Conservation (phyloP, 2,797 vertebrate genomes). For the Halcyon leucocephala region DNA sequence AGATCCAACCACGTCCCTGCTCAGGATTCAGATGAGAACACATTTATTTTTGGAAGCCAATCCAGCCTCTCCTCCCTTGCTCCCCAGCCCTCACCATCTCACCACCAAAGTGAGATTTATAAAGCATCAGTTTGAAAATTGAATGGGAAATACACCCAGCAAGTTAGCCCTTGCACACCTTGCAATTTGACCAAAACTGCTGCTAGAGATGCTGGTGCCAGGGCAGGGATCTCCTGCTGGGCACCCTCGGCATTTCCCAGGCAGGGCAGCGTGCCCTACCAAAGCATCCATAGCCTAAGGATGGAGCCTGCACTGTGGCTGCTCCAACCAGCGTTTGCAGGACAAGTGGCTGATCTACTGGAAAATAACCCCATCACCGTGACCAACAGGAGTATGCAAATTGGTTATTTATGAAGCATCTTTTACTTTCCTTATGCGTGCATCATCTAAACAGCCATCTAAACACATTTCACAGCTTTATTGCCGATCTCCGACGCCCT, state of each 20-base stretch:
- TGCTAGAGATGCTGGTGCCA: constrained; percentile 39
- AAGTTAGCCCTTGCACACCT: not conserved
- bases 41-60: not conserved
- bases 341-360: not conserved
- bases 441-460: constrained; percentile 11
- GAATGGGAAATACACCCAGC: constrained; percentile 1
- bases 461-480: constrained; percentile 10
- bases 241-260: not conserved
- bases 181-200: not conserved
- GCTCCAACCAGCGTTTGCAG: not conserved
- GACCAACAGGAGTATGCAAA: not conserved
- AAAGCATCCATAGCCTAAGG: not conserved
- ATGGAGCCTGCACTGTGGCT: not conserved
- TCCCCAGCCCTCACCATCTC: accelerated
- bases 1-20: not conserved
- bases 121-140: constrained; percentile 39
- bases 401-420: constrained; percentile 17
- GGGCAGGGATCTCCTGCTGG: not conserved
- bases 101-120: not conserved
- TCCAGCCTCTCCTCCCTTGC: not conserved
- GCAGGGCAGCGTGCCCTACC: not conserved
- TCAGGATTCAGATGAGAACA: not conserved
- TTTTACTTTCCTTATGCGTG: not conserved
- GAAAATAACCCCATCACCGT: not conserved
- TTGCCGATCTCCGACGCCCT: not conserved